Conservation (phyloP, 1,140 invertebrate genomes). For the Euura saliciscinereae region DNA sequence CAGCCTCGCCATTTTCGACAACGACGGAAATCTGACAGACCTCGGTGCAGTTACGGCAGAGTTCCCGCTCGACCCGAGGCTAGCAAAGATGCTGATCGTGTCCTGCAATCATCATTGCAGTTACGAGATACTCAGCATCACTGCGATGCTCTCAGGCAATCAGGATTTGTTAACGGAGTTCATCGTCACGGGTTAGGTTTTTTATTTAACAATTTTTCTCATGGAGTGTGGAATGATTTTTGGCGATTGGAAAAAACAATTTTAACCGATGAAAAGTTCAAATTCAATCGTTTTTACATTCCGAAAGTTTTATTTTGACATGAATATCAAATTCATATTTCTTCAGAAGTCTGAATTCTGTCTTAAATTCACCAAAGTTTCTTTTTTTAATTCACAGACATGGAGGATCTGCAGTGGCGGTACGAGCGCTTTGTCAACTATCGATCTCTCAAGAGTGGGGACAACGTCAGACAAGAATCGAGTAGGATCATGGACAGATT, state of each 20-base stretch:
- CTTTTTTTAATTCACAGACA: slow-evolving; percentile 50
- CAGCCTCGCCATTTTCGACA: slow-evolving; percentile 95
- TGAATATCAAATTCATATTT: too few relatives aligned
- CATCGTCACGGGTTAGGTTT: too few relatives aligned
- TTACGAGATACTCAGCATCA: slow-evolving; percentile 98
- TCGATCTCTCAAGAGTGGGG: slow-evolving; percentile 93
- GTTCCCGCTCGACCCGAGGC: slow-evolving; percentile 97
- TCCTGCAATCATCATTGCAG: slow-evolving; percentile 98
- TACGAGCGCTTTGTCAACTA: slow-evolving; percentile 99
- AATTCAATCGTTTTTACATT: too few relatives aligned
- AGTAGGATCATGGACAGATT: slow-evolving; percentile 89
- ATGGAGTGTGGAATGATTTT: too few relatives aligned
- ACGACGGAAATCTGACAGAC: slow-evolving; percentile 95
- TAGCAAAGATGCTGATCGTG: slow-evolving; percentile 98
- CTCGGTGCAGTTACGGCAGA: slow-evolving; percentile 99
- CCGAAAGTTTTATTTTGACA: too few relatives aligned
- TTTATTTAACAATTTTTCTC: too few relatives aligned
- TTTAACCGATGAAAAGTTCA: too few relatives aligned
- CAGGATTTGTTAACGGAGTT: not conserved
- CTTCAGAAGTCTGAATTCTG: too few relatives aligned
- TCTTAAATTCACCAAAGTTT: too few relatives aligned
- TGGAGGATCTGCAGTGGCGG: slow-evolving; percentile 97
- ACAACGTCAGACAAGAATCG: slow-evolving; percentile 84
- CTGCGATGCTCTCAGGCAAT: slow-evolving; percentile 97
- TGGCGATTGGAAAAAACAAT: too few relatives aligned